Conservation (phyloP, 2,797 vertebrate genomes). For the Paedocypris micromegethes region DNA sequence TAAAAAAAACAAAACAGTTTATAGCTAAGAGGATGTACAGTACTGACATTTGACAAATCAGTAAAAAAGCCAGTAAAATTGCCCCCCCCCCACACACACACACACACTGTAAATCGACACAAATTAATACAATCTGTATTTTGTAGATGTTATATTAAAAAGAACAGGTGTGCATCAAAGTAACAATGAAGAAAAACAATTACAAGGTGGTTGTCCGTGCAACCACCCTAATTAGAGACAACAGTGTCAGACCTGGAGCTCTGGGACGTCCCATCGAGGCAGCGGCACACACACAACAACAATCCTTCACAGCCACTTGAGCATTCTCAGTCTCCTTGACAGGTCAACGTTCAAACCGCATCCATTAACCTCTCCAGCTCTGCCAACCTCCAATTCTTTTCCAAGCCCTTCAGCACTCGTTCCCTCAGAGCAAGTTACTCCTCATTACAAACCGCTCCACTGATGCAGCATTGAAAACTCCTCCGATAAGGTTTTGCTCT, state of each 20-base stretch:
- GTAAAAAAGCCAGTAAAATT: too few relatives aligned
- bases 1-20: too few relatives aligned
- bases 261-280: background rate
- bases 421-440: conserved; percentile 18
- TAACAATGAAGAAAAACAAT: conserved; percentile 11
- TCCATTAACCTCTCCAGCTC: conserved; percentile 30
- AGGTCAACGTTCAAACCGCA: conserved; percentile 34
- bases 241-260: background rate
- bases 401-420: conserved; percentile 10
- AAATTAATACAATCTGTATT: too few relatives aligned
- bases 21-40: too few relatives aligned
- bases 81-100: too few relatives aligned
- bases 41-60: too few relatives aligned
- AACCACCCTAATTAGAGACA: background rate
- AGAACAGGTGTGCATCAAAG: conserved; percentile 19
- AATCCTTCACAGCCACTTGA: background rate
- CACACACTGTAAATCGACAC: too few relatives aligned
- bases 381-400: conserved; percentile 1
- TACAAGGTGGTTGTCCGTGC: background rate
- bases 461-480: too few relatives aligned
- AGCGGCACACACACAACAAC: conserved; percentile 19
- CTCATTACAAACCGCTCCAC: background rate
- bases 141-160: background rate
- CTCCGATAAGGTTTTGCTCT: too few relatives aligned
- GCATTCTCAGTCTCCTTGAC: conserved; percentile 18